These are phyloP conservation scores for Crocidura indochinensis DNA, from an alignment of 2,797 vertebrate species.

Conservation along the genomic window DNA sequence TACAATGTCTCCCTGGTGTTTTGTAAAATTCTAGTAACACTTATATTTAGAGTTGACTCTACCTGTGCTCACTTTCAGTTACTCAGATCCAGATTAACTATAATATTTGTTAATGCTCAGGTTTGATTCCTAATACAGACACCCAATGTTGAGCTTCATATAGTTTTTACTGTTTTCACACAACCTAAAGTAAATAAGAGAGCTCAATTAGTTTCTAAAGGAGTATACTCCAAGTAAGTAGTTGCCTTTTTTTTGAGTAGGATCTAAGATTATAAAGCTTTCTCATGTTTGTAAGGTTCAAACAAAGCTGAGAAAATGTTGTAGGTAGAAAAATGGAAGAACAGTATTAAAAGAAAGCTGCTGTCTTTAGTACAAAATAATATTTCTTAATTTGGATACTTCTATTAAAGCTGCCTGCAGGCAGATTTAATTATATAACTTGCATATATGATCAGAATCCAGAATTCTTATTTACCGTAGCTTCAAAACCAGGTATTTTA, in stretches of 20 bases:
- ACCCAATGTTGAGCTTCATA: conserved; percentile 25
- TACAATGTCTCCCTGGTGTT: background rate
- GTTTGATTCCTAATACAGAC: conserved; percentile 46
- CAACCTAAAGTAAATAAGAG: background rate
- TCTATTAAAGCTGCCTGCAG: conserved; percentile 77
- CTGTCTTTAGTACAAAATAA: conserved; percentile 75
- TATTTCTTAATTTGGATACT: conserved; percentile 85
- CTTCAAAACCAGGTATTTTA: conserved; percentile 63
- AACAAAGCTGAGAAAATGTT: conserved; percentile 38
- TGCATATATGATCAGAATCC: conserved; percentile 14
- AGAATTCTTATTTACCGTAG: conserved; percentile 31
- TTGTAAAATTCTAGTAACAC: background rate
- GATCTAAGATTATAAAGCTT: conserved; percentile 2
- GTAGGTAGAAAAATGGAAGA: conserved; percentile 6
- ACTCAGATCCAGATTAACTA: background rate
- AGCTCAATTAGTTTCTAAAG: conserved; percentile 42
- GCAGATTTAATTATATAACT: conserved; percentile 81
- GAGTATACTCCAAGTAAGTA: conserved; percentile 11
- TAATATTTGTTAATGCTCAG: conserved; percentile 20
- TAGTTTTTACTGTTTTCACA: conserved; percentile 18
- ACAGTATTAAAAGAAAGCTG: conserved; percentile 41
- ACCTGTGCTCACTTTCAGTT: background rate
- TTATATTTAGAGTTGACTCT: background rate
- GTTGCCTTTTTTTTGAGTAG: conserved; percentile 17
- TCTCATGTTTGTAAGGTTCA: background rate